These are phyloP conservation scores for Clanis bilineata DNA, from an alignment of 2,888 invertebrate species.

Conservation along the genomic window DNA sequence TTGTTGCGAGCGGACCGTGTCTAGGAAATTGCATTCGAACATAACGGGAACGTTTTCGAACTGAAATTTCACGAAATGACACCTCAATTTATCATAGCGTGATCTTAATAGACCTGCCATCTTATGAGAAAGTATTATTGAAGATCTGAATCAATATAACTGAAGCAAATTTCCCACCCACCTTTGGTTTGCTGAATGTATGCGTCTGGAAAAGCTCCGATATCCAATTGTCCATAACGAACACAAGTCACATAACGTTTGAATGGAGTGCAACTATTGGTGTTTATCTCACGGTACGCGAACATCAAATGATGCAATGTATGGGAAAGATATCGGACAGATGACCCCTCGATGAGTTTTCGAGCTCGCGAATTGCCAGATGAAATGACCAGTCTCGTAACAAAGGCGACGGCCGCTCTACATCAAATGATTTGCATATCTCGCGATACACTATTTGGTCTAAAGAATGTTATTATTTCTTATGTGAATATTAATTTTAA, in stretches of 20 bases:
- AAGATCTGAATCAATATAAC: neutral
- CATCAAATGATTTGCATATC: conserved; percentile 64
- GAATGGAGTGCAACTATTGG: conserved; percentile 28
- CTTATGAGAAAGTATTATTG: neutral
- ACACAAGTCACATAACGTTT: conserved; percentile 21
- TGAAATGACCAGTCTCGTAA: conserved; percentile 63
- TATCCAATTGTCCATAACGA: conserved; percentile 75
- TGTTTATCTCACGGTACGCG: conserved; percentile 66
- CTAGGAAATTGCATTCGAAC: conserved; percentile 32
- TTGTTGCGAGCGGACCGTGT: neutral
- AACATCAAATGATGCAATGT: conserved; percentile 62
- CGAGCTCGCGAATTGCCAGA: conserved; percentile 71
- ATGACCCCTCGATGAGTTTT: conserved; percentile 66
- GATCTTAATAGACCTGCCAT: neutral
- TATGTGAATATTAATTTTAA: conserved; percentile 49
- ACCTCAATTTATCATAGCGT: neutral
- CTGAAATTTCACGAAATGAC: neutral
- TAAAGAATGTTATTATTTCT: conserved; percentile 29
- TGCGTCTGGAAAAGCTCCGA: conserved; percentile 74
- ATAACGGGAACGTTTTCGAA: neutral
- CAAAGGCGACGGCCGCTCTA: conserved; percentile 49
- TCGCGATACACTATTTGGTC: conserved; percentile 30
- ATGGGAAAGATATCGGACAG: conserved; percentile 66
- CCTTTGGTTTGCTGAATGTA: conserved; percentile 65
- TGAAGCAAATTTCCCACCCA: conserved; percentile 29